These are phyloP conservation scores for Diarsia rubi DNA, from an alignment of 2,888 invertebrate species.

Conservation along the genomic window DNA sequence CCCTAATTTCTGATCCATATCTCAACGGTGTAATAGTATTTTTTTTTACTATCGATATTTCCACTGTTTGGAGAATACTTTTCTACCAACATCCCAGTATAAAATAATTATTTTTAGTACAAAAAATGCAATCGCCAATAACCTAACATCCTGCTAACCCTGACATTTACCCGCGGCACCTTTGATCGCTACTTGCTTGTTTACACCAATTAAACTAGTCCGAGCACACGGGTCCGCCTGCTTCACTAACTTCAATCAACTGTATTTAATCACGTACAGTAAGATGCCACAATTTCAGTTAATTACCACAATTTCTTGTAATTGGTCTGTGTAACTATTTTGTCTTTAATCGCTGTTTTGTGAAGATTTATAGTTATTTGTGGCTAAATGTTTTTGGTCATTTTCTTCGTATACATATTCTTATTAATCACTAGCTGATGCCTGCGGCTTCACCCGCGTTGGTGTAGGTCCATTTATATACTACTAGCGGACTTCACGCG, in stretches of 20 bases:
- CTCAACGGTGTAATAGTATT: background rate
- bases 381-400: background rate
- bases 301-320: constrained; percentile 59
- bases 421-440: no score
- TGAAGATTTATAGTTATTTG: constrained; percentile 47
- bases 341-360: constrained; percentile 44
- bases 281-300: constrained; percentile 57
- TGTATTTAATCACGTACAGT: constrained; percentile 61
- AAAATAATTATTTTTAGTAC: background rate
- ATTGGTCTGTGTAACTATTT: constrained; percentile 59
- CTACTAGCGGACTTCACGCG: no score
- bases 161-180: constrained; percentile 71
- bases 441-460: no score
- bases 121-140: constrained; percentile 38
- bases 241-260: constrained; percentile 62
- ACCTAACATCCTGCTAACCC: constrained; percentile 56
- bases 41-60: background rate
- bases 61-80: background rate
- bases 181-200: constrained; percentile 74
- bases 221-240: constrained; percentile 55
- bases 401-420: background rate
- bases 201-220: constrained; percentile 66
- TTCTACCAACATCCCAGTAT: background rate
- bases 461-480: no score
- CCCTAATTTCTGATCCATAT: background rate